Conservation (phyloP, 2,113 vertebrate genomes). For the Stigmatopora nigra region DNA sequence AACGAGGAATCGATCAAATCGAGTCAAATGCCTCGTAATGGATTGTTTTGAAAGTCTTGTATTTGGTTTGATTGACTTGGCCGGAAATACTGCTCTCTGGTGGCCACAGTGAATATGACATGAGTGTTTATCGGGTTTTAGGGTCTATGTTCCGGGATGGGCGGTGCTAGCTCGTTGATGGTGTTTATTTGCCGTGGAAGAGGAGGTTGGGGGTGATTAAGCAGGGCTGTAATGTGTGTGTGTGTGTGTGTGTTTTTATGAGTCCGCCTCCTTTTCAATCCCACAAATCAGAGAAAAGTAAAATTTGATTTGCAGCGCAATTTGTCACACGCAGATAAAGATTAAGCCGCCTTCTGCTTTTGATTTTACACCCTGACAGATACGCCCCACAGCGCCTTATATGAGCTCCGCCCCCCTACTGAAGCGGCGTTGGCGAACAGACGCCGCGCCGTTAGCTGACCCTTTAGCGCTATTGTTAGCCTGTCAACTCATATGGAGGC, state of each 20-base stretch:
- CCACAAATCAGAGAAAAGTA: conserved; percentile 24
- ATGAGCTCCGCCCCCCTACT: conserved; percentile 12
- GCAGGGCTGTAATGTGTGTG: neutral
- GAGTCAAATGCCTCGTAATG: too few relatives aligned
- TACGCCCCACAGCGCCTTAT: conserved; percentile 29
- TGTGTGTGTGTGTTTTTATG: neutral
- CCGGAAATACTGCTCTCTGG: too few relatives aligned
- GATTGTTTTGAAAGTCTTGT: too few relatives aligned
- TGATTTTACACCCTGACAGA: conserved; percentile 24
- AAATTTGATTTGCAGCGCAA: conserved; percentile 12
- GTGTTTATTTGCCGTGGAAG: neutral
- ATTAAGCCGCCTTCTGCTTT: conserved; percentile 24
- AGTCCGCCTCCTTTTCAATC: neutral
- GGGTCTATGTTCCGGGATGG: too few relatives aligned
- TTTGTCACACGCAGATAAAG: conserved; percentile 30
- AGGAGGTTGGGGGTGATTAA: neutral
- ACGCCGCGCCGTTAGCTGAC: conserved; percentile 23
- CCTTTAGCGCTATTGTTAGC: conserved; percentile 14
- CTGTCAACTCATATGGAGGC: conserved; percentile 15
- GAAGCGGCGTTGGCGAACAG: conserved; percentile 22
- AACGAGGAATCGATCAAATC: too few relatives aligned
- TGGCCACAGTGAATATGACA: too few relatives aligned
- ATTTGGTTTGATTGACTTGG: too few relatives aligned
- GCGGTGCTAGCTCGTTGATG: too few relatives aligned
- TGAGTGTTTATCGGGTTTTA: too few relatives aligned